These are phyloP conservation scores for Aix galericulata DNA, from an alignment of 2,113 vertebrate genomes.

Conservation along the genomic window DNA sequence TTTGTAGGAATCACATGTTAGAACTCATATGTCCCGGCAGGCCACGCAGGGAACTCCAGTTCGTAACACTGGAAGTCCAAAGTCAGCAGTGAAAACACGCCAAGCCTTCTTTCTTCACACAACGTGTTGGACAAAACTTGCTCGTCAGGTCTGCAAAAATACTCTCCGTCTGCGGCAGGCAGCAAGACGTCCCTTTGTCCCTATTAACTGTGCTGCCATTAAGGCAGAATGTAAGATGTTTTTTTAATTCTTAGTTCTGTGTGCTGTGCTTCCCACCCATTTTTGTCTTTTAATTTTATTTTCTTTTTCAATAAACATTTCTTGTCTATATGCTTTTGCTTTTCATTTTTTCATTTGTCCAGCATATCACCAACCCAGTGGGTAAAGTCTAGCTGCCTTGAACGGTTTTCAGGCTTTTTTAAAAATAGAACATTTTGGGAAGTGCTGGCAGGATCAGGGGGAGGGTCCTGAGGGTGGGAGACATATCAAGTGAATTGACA, in stretches of 20 bases:
- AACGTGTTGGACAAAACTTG: constrained; percentile 95
- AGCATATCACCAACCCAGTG: constrained; percentile 15
- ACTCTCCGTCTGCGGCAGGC: constrained; percentile 95
- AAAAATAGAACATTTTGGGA: background rate
- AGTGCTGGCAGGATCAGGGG: background rate
- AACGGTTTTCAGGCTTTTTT: background rate
- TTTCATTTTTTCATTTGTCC: constrained; percentile 71
- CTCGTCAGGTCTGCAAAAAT: constrained; percentile 97
- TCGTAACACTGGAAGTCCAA: constrained; percentile 93
- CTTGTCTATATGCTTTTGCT: constrained; percentile 81
- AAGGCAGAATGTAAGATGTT: constrained; percentile 99
- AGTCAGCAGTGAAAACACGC: constrained; percentile 95
- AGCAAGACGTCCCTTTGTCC: constrained; percentile 96
- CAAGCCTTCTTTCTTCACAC: constrained; percentile 96
- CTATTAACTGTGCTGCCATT: constrained; percentile 99
- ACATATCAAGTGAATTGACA: background rate
- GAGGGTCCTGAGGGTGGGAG: background rate
- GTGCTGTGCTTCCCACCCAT: constrained; percentile 80
- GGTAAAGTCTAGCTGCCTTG: background rate
- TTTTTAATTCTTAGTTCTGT: constrained; percentile 95
- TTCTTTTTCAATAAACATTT: constrained; percentile 86
- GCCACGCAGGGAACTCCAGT: constrained; percentile 91
- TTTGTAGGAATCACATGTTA: constrained; percentile 84
- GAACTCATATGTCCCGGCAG: constrained; percentile 88
- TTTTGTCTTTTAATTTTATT: constrained; percentile 76